phyloP scores from a whole-genome alignment of 1,140 invertebrate species.

The Atta cephalotes region DNA sequence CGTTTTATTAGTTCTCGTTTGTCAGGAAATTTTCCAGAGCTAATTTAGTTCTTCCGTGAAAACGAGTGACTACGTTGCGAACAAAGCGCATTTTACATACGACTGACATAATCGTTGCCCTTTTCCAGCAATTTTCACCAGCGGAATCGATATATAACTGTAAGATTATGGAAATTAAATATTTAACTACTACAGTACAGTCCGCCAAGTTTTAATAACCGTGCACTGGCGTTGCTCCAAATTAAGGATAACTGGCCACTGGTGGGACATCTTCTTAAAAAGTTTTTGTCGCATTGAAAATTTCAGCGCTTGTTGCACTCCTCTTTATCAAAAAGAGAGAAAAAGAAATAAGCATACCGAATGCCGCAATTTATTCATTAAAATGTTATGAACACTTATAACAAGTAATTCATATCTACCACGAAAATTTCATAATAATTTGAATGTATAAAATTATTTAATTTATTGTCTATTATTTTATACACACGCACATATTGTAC shows the following conservation, averaged over 20 bases:
- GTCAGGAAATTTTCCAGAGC: background rate
- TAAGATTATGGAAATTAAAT: constrained; percentile 73
- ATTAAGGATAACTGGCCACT: constrained; percentile 75
- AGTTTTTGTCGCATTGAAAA: constrained; percentile 51
- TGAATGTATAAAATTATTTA: background rate
- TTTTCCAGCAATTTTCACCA: background rate
- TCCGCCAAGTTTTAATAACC: constrained; percentile 70
- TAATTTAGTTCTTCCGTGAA: background rate
- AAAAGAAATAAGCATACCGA: background rate
- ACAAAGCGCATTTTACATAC: background rate
- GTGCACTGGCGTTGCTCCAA: constrained; percentile 78
- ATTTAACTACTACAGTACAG: constrained; percentile 61
- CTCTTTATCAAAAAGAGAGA: background rate
- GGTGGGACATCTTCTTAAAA: constrained; percentile 61
- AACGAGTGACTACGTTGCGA: background rate
- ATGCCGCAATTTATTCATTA: background rate
- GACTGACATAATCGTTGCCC: constrained; percentile 18
- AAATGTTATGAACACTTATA: constrained; percentile 7
- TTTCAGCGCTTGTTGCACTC: constrained; percentile 46
- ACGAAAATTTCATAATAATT: background rate
- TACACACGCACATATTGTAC: background rate
- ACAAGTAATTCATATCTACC: background rate
- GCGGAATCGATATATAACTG: background rate
- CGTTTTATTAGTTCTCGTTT: background rate
- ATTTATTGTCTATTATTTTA: background rate